A percentile compares a stretch with the other conserved stretches of the same genome.
Evolutionary conservation across 2,113 vertebrate genomes (phyloP).

Genomic region (Sander vitreus): DNA sequence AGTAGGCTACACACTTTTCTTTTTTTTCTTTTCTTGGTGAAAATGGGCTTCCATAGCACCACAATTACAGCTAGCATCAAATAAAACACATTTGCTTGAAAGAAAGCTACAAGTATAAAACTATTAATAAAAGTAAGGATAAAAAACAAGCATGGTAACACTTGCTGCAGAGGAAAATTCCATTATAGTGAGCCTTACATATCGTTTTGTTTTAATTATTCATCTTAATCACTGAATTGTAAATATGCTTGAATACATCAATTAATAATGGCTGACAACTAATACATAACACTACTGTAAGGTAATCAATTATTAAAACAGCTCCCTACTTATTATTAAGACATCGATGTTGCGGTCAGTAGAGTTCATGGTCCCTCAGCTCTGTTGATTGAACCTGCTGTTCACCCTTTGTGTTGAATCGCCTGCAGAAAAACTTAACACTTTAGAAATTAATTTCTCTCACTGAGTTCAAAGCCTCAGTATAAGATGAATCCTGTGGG

Average conservation of each 20-base stretch:
- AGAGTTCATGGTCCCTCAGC: slow-evolving; percentile 37
- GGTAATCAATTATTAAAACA: slow-evolving; percentile 54
- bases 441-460: slow-evolving; percentile 64
- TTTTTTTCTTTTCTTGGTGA: not conserved
- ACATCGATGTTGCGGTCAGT: slow-evolving; percentile 20
- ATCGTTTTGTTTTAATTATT: slow-evolving; percentile 55
- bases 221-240: slow-evolving; percentile 40
- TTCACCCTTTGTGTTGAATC: slow-evolving; percentile 36
- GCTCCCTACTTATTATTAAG: slow-evolving; percentile 34
- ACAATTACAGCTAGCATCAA: not conserved
- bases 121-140: slow-evolving; percentile 2
- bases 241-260: slow-evolving; percentile 62
- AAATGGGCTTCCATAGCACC: not conserved
- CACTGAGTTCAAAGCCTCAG: slow-evolving; percentile 65
- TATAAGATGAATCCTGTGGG: slow-evolving; percentile 65
- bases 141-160: slow-evolving; percentile 8
- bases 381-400: slow-evolving; percentile 42
- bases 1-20: too few species aligned
- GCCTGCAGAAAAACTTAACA: slow-evolving; percentile 66
- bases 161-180: not conserved
- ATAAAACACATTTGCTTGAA: not conserved
- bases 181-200: slow-evolving; percentile 18
- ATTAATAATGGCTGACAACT: slow-evolving; percentile 36
- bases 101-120: slow-evolving; percentile 4
- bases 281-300: slow-evolving; percentile 48